Conservation (phyloP, 2,113 vertebrate genomes). For the Lepus europaeus region DNA sequence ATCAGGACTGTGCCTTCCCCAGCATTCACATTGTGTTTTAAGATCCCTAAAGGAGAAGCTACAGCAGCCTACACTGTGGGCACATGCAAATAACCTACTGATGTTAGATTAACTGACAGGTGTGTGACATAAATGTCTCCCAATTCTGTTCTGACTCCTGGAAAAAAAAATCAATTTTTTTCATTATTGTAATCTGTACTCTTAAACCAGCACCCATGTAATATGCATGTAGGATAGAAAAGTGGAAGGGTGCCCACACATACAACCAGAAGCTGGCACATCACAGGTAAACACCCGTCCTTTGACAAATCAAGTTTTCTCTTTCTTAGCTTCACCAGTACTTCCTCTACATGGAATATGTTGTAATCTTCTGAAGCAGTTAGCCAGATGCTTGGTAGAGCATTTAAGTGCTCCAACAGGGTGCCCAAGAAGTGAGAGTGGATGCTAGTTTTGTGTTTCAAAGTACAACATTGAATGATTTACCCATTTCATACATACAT, state of each 20-base stretch:
- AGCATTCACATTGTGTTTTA: background rate
- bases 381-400: background rate
- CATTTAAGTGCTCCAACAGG: background rate
- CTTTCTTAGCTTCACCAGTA: background rate
- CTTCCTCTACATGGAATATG: background rate
- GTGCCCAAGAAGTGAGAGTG: background rate
- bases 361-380: background rate
- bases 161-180: background rate
- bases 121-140: conserved; percentile 28
- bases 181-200: background rate
- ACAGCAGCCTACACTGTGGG: background rate
- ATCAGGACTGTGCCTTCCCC: background rate
- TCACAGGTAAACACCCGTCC: background rate
- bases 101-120: background rate
- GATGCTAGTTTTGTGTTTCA: conserved; percentile 23
- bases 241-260: background rate
- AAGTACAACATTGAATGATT: conserved; percentile 1
- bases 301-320: conserved; percentile 48
- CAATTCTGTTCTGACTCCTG: conserved; percentile 41
- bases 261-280: background rate
- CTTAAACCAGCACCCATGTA: background rate
- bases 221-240: background rate
- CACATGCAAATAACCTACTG: background rate
- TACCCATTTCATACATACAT: background rate
- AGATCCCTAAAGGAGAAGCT: background rate